These are phyloP conservation scores for Spatula clypeata DNA, from an alignment of 2,797 vertebrate species.

Conservation along the genomic window DNA sequence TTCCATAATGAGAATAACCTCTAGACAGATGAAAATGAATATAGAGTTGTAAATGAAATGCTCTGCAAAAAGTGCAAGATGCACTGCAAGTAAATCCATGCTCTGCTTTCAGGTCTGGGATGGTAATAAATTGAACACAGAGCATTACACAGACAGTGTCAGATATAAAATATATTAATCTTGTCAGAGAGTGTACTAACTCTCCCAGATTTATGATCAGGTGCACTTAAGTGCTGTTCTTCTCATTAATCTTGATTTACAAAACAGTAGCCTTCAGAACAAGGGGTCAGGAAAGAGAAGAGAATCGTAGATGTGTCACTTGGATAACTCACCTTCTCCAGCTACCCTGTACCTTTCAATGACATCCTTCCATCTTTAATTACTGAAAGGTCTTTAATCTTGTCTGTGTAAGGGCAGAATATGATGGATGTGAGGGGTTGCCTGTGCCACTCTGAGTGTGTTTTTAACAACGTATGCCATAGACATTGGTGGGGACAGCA, in stretches of 20 bases:
- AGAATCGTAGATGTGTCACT: slow-evolving; percentile 3
- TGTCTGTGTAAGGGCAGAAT: slow-evolving; percentile 17
- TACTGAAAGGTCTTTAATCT: slow-evolving; percentile 56
- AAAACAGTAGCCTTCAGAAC: slow-evolving; percentile 71
- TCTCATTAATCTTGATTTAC: slow-evolving; percentile 81
- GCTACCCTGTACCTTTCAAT: slow-evolving; percentile 10
- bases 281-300: slow-evolving; percentile 52
- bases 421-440: slow-evolving; percentile 50
- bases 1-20: slow-evolving; percentile 3
- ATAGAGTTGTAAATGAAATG: slow-evolving; percentile 9
- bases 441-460: neutral
- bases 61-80: slow-evolving; percentile 28
- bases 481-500: neutral
- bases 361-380: slow-evolving; percentile 64
- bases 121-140: slow-evolving; percentile 51
- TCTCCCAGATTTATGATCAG: slow-evolving; percentile 77
- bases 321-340: slow-evolving; percentile 49
- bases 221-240: slow-evolving; percentile 59
- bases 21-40: slow-evolving; percentile 20
- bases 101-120: slow-evolving; percentile 22
- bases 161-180: slow-evolving; percentile 67
- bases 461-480: neutral
- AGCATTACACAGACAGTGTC: slow-evolving; percentile 29
- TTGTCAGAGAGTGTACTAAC: slow-evolving; percentile 73
- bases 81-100: neutral